Percentiles rank a stretch among this genome's conserved stretches.
Conservation (phyloP, 2,113 vertebrate genomes). For the Capreolus pygargus region DNA sequence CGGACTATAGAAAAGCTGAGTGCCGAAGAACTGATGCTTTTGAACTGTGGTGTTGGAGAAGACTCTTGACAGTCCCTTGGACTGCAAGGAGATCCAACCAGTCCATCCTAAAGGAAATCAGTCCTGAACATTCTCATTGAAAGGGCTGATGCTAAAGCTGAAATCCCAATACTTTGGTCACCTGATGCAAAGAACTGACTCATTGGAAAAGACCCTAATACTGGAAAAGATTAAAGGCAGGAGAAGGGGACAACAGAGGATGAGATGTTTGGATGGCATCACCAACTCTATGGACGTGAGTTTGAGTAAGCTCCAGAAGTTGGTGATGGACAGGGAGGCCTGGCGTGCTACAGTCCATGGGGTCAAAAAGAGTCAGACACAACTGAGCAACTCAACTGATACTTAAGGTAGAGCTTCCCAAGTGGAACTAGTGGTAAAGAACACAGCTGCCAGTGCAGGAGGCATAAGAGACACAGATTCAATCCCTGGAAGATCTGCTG, state of each 20-base stretch:
- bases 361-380: neutral
- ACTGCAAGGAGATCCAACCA: neutral
- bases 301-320: neutral
- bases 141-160: neutral
- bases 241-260: neutral
- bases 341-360: neutral
- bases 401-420: neutral
- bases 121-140: neutral
- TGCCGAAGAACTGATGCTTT: neutral
- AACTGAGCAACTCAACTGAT: neutral
- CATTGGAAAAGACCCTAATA: neutral
- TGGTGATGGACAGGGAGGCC: neutral
- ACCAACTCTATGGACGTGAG: fast-evolving
- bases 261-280: neutral
- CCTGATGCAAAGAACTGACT: neutral
- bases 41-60: neutral
- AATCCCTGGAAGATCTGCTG: neutral
- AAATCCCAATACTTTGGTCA: neutral
- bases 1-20: neutral
- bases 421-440: neutral
- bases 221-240: neutral
- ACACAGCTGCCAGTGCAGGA: neutral
- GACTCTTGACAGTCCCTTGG: neutral
- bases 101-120: neutral
- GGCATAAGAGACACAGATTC: neutral